phyloP scores from a whole-genome alignment of 2,888 invertebrate genomes.

The Megaustenia siamemsis region DNA sequence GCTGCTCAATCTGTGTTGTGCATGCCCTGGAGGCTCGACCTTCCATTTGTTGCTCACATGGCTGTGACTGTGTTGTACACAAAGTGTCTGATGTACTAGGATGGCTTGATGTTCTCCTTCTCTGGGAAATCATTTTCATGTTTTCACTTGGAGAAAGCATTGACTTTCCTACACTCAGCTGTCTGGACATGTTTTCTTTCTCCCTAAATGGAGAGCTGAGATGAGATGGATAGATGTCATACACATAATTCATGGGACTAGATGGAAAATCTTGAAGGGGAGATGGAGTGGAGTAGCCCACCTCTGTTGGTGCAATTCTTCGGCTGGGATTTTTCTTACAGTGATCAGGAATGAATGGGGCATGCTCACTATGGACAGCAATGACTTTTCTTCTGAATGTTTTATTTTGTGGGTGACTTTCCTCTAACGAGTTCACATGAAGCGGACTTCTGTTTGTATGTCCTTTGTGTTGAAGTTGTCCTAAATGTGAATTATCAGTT shows the following conservation, averaged over 20 bases:
- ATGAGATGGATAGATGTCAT: not conserved
- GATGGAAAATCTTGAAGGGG: slow-evolving; percentile 48
- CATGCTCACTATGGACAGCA: slow-evolving; percentile 35
- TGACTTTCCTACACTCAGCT: not conserved
- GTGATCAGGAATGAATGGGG: slow-evolving; percentile 40
- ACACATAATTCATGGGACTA: slow-evolving; percentile 28
- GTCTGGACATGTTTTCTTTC: not conserved
- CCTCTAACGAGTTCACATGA: slow-evolving; percentile 23
- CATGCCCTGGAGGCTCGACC: no score
- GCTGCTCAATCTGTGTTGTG: not conserved
- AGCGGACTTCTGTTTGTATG: not conserved
- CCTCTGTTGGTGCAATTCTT: slow-evolving; percentile 40
- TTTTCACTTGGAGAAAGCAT: not conserved
- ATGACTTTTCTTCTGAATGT: slow-evolving; percentile 29
- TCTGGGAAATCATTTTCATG: not conserved
- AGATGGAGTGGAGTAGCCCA: slow-evolving; percentile 31
- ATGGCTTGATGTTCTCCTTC: no score
- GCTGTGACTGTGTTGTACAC: not conserved
- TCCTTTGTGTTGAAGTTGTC: not conserved
- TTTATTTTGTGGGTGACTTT: not conserved
- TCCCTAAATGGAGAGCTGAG: slow-evolving; percentile 9
- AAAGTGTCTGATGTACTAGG: not conserved
- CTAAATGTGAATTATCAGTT: not conserved
- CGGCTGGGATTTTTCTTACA: slow-evolving; percentile 36
- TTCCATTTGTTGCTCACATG: not conserved